Conservation (phyloP, 2,888 invertebrate genomes). For the Morpho achilles region DNA sequence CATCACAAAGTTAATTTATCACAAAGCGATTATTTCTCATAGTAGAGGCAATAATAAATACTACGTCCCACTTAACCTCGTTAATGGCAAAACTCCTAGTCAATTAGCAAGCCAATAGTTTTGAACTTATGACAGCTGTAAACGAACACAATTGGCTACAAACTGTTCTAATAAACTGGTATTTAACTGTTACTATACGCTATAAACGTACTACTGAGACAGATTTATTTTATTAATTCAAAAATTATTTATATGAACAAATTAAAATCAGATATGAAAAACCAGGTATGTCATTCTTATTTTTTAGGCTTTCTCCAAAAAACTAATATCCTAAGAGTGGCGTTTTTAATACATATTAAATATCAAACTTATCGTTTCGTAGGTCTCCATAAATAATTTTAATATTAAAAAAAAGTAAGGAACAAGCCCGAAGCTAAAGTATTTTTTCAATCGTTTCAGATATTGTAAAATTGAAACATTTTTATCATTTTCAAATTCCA, state of each 20-base stretch:
- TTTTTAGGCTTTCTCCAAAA: no score
- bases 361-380: no score
- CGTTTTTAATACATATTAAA: no score
- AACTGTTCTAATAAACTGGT: constrained; percentile 48
- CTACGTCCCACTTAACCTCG: constrained; percentile 60
- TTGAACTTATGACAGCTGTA: constrained; percentile 58
- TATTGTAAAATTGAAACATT: background rate
- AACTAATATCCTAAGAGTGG: no score
- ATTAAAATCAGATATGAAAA: no score
- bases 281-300: no score
- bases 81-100: constrained; percentile 61
- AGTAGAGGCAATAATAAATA: constrained; percentile 18
- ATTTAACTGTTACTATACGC: constrained; percentile 37
- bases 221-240: background rate
- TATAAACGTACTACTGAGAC: background rate
- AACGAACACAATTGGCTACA: constrained; percentile 57
- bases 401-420: no score
- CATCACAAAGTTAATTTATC: no score
- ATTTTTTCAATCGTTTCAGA: background rate
- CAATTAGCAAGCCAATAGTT: constrained; percentile 65
- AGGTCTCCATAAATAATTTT: no score
- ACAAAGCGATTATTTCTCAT: constrained; percentile 11
- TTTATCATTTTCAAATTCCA: background rate
- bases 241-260: no score
- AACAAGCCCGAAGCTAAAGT: no score